Percentiles rank a stretch among this genome's conserved stretches.
These are phyloP conservation scores for Drosophila pseudoobscura DNA, from an alignment of 1,140 invertebrate species.

Conservation along the genomic window DNA sequence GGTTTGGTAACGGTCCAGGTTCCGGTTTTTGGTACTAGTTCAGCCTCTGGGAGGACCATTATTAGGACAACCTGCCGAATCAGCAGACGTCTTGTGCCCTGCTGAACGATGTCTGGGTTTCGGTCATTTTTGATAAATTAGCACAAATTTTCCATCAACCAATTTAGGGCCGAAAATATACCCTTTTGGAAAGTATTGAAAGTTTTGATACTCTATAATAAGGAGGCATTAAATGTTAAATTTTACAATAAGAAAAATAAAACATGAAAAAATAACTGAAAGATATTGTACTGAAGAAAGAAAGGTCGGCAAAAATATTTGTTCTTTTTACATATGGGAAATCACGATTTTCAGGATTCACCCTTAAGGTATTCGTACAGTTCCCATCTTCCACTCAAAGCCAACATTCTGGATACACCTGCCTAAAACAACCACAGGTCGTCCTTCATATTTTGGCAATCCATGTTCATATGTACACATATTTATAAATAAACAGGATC, in stretches of 20 bases:
- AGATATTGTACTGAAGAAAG: too few relatives aligned
- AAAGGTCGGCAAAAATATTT: too few relatives aligned
- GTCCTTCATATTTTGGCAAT: neutral
- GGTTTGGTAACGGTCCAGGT: too few relatives aligned
- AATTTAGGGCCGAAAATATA: constrained; percentile 40
- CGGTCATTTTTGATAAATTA: constrained; percentile 76
- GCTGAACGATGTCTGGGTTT: constrained; percentile 53
- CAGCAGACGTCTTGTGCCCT: constrained; percentile 74
- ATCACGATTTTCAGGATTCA: too few relatives aligned
- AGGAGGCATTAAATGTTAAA: too few relatives aligned
- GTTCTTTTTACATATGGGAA: too few relatives aligned
- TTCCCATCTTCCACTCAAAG: too few relatives aligned
- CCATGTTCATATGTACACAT: constrained; percentile 15
- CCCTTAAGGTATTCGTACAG: too few relatives aligned
- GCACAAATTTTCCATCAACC: constrained; percentile 48
- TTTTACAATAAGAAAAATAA: too few relatives aligned
- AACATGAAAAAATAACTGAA: too few relatives aligned
- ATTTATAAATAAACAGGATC: constrained; percentile 42
- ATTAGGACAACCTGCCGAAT: constrained; percentile 67
- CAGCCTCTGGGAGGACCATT: constrained; percentile 20
- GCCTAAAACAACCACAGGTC: neutral
- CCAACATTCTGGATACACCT: neutral
- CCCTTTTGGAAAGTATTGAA: neutral
- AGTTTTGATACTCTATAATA: constrained; percentile 1
- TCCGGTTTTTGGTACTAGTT: neutral